A percentile compares a stretch with the other conserved stretches of the same genome.
Conservation (phyloP, 2,888 invertebrate genomes). For the Globia sparganii region DNA sequence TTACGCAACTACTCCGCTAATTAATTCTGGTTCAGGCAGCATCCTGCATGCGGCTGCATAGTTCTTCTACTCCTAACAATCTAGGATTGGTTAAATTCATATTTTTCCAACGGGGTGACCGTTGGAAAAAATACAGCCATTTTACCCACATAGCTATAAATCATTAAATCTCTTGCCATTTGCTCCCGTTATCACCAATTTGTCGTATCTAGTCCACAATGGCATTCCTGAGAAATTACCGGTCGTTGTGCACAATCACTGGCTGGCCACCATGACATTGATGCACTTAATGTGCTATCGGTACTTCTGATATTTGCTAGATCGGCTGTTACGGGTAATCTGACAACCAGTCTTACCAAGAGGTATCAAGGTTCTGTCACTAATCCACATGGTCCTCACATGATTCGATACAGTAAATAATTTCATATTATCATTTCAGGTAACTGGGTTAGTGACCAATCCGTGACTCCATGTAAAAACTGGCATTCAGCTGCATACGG, state of each 20-base stretch:
- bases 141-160: constrained; percentile 12
- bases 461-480: neutral
- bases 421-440: neutral
- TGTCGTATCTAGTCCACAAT: constrained; percentile 45
- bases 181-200: constrained; percentile 55
- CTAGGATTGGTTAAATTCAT: neutral
- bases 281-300: constrained; percentile 21
- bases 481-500: neutral
- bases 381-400: no score
- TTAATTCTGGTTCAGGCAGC: neutral
- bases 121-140: constrained; percentile 31
- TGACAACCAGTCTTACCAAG: neutral
- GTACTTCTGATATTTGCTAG: constrained; percentile 5
- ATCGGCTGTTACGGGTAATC: neutral
- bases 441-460: neutral
- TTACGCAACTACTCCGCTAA: neutral
- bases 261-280: constrained; percentile 50
- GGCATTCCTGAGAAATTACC: constrained; percentile 56
- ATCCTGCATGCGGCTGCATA: neutral
- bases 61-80: no score
- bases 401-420: no score
- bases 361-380: neutral
- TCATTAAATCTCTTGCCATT: constrained; percentile 15
- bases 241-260: constrained; percentile 50
- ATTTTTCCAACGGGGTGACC: no score